Evolutionary conservation across 2,797 vertebrate species (phyloP).

Genomic region (Scomberomorus guttatus): DNA sequence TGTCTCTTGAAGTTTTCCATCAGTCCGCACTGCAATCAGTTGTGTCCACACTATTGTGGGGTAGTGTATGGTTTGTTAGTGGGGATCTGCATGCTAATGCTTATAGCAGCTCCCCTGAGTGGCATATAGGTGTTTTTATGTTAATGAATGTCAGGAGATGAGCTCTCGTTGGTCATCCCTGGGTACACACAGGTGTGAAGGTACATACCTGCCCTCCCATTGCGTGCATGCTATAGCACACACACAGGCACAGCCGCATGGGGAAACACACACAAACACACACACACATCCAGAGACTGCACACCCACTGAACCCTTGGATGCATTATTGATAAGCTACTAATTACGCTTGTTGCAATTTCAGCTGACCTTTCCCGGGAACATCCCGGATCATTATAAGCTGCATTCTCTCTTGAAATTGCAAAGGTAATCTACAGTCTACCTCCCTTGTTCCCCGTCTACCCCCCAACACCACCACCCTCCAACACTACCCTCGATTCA

Average conservation of each 20-base stretch:
- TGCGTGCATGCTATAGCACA: slow-evolving; percentile 1
- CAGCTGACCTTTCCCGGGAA: slow-evolving; percentile 82
- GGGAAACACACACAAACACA: slow-evolving; percentile 18
- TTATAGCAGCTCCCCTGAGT: slow-evolving; percentile 61
- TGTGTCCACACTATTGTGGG: slow-evolving; percentile 40
- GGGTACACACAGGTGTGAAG: slow-evolving; percentile 52
- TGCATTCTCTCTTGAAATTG: slow-evolving; percentile 75
- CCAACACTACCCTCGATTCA: slow-evolving; percentile 14
- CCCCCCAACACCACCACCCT: slow-evolving; percentile 6
- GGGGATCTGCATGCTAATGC: slow-evolving; percentile 63
- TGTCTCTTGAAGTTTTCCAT: slow-evolving; percentile 78
- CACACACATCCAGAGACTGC: slow-evolving; percentile 49
- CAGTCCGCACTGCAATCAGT: slow-evolving; percentile 52
- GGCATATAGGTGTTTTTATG: slow-evolving; percentile 72
- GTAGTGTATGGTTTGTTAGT: slow-evolving; percentile 49
- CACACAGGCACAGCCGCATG: slow-evolving; percentile 18
- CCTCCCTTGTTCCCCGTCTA: slow-evolving; percentile 33
- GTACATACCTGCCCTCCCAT: slow-evolving; percentile 31
- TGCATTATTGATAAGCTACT: slow-evolving; percentile 89
- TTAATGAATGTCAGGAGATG: slow-evolving; percentile 73
- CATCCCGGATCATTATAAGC: slow-evolving; percentile 85
- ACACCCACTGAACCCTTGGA: slow-evolving; percentile 77
- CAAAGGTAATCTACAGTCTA: slow-evolving; percentile 84
- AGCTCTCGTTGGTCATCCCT: slow-evolving; percentile 65
- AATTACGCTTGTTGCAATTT: slow-evolving; percentile 86